Evolutionary conservation across 2,797 vertebrate genomes (phyloP).

Genomic region (Yasuhikotakia modesta): DNA sequence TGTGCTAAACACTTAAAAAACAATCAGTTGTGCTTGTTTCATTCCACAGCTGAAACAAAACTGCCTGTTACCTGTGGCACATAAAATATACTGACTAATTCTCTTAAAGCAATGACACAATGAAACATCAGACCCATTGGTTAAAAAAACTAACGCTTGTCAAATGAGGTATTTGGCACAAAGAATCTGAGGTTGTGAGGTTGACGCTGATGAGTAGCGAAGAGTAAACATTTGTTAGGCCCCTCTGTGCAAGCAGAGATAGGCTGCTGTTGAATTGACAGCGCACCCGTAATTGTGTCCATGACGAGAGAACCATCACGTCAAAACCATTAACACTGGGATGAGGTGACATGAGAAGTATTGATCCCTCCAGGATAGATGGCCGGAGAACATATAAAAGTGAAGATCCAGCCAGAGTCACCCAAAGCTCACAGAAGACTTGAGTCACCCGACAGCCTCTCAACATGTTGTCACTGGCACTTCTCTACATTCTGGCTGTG

Average conservation of each 20-base stretch:
- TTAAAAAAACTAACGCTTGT: neutral
- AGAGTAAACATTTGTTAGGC: slow-evolving; percentile 81
- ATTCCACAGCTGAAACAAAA: neutral
- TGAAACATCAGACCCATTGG: neutral
- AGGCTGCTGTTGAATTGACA: slow-evolving; percentile 74
- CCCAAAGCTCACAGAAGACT: too few species aligned
- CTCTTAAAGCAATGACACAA: neutral
- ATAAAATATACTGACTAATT: neutral
- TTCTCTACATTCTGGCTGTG: slow-evolving; percentile 73
- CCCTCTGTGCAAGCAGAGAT: slow-evolving; percentile 82
- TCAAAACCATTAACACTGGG: slow-evolving; percentile 75
- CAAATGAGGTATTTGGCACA: slow-evolving; percentile 52
- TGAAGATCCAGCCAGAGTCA: slow-evolving; percentile 55
- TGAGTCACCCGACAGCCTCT: slow-evolving; percentile 37
- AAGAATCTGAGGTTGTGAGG: slow-evolving; percentile 63
- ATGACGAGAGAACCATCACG: slow-evolving; percentile 73
- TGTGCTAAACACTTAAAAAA: neutral
- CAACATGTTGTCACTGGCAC: slow-evolving; percentile 74
- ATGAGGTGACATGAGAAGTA: slow-evolving; percentile 77
- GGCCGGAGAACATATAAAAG: slow-evolving; percentile 73
- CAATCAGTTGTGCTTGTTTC: neutral
- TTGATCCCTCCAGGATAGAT: slow-evolving; percentile 79
- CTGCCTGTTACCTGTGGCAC: neutral
- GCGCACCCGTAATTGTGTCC: slow-evolving; percentile 71
- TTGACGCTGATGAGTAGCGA: slow-evolving; percentile 67